Conservation (phyloP, 2,113 vertebrate species). For the Calypte anna region DNA sequence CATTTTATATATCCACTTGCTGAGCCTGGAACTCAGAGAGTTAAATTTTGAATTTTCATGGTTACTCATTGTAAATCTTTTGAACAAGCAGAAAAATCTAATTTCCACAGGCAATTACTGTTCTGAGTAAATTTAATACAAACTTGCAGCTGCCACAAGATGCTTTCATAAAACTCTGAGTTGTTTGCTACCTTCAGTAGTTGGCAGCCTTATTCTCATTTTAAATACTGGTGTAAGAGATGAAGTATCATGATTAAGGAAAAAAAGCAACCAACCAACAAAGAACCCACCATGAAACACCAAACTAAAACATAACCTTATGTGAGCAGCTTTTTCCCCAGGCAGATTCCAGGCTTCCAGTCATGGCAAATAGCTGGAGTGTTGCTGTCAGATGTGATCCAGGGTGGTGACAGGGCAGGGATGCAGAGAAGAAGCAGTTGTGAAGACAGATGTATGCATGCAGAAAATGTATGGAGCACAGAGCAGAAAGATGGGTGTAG, state of each 20-base stretch:
- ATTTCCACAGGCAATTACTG: slow-evolving; percentile 54
- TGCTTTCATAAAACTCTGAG: slow-evolving; percentile 20
- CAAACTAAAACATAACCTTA: not conserved
- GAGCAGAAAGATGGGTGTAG: not conserved
- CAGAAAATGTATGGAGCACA: not conserved
- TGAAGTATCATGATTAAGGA: not conserved
- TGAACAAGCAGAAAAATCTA: slow-evolving; percentile 44
- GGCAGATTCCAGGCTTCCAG: not conserved
- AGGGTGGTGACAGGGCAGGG: not conserved
- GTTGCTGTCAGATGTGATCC: not conserved
- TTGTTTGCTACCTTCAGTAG: slow-evolving; percentile 16
- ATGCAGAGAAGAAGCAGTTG: not conserved
- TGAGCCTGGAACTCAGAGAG: not conserved
- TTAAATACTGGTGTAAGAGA: not conserved
- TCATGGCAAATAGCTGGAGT: not conserved
- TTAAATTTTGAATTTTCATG: slow-evolving; percentile 41
- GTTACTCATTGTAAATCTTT: not conserved
- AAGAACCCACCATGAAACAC: too few relatives aligned
- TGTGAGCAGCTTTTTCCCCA: not conserved
- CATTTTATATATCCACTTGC: not conserved
- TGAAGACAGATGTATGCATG: fast-evolving
- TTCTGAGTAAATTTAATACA: slow-evolving; percentile 33
- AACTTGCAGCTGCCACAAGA: slow-evolving; percentile 53
- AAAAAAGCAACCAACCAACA: not conserved
- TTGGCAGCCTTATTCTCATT: not conserved